Base-by-base conservation (phyloP, 64 coral and sea anemone species). In the Pocillopora verrucosa region DNA sequence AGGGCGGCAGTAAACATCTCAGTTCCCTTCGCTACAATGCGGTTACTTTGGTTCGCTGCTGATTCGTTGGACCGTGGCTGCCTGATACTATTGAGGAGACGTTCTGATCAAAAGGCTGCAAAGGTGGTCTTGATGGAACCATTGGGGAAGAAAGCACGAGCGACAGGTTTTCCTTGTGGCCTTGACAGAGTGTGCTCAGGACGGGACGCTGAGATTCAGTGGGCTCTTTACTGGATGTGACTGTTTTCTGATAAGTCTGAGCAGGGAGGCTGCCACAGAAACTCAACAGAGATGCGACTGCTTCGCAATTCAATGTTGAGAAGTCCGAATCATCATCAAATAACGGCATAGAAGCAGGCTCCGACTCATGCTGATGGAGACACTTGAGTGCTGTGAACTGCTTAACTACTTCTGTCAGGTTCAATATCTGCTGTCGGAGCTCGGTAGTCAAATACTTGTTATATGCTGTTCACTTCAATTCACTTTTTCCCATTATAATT, bases 281-380 rank as follows among this genome's bases (percentile, higher is more conserved):
- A 59, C 25, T 24, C 56, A 80, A 35, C 15, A 80, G 17, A 80
- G 22, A 20, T 61, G 51, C 45, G 45, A 80, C 9, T 80, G 78
- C 78, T 61, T 61, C 0, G 59, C 22, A 19, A n/a, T 80, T 24
- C 20, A 59, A 1, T 58, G 56, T 20, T 6, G 56, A 2, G 60
- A 61, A 30, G 30, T 30, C 30, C 30, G 30, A 30, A 30, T 30
- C 30, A 30, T 30, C 30, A 30, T 30, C 30, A 61, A 80, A 80
- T 12, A 59, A 17, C 2, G 78, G 58, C 25, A 58, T 60, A 56
- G 58, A 9, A 59, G 58, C 5, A n/a, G 17, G 41, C 41, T 78
- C 24, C 76, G 24, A 58, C 78, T 80, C 78, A 80, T 80, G 56
- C 78, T 80, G 78, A 61, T 80, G 58, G 58, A 80, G 20, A 56